Conservation (phyloP, 1,140 invertebrate genomes). For the Drosophila carrolli region DNA sequence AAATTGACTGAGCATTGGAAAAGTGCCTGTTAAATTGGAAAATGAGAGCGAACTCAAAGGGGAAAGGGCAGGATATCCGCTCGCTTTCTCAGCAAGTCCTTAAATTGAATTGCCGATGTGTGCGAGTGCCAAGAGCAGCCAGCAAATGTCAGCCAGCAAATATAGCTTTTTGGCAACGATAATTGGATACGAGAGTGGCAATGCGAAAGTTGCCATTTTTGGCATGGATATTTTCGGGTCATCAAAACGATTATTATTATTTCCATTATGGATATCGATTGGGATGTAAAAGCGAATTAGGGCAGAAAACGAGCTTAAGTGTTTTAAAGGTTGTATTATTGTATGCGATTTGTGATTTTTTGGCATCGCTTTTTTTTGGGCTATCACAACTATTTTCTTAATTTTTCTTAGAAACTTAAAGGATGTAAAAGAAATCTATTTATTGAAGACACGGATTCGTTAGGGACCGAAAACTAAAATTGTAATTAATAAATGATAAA, state of each 20-base stretch:
- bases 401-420: not conserved
- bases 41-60: conserved; percentile 39
- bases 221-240: conserved; percentile 39
- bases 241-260: conserved; percentile 42
- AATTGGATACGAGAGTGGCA: conserved; percentile 49
- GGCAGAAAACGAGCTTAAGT: conserved; percentile 5
- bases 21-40: conserved; percentile 78
- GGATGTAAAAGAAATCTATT: too few relatives aligned
- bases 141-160: conserved; percentile 37
- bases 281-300: conserved; percentile 17
- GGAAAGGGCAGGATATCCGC: not conserved
- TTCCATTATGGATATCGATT: conserved; percentile 23
- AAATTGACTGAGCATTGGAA: conserved; percentile 80
- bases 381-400: not conserved
- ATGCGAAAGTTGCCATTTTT: conserved; percentile 43
- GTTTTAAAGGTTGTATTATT: not conserved
- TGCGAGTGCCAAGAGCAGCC: conserved; percentile 15
- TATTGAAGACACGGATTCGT: too few relatives aligned
- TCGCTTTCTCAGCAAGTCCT: conserved; percentile 44
- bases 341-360: not conserved
- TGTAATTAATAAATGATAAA: too few relatives aligned
- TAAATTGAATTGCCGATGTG: conserved; percentile 51
- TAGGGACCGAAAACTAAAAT: too few relatives aligned
- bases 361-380: not conserved
- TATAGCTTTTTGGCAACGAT: conserved; percentile 46